A percentile compares a stretch with the other conserved stretches of the same genome.
These are phyloP conservation scores for Amblyornis subalaris DNA, from an alignment of 2,113 vertebrate species.

Conservation along the genomic window DNA sequence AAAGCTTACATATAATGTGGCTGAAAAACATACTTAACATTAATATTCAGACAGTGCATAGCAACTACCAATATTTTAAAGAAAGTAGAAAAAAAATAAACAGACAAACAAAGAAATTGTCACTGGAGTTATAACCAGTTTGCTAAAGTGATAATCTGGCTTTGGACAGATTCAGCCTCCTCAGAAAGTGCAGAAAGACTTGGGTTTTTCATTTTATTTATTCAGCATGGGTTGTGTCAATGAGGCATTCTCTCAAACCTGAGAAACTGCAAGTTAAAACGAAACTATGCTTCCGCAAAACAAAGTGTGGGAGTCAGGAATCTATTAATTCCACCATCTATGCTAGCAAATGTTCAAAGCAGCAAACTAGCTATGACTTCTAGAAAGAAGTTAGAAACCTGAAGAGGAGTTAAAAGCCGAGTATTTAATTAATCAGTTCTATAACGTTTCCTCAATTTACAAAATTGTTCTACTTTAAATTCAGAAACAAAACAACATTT, in stretches of 20 bases:
- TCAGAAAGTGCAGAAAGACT: neutral
- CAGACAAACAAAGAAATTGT: rapidly evolving
- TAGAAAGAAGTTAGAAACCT: neutral
- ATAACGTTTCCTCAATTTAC: neutral
- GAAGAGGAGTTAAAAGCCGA: neutral
- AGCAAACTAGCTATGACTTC: neutral
- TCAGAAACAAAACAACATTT: neutral
- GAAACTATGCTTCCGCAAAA: neutral
- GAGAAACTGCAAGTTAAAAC: neutral
- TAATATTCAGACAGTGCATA: neutral
- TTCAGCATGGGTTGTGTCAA: neutral
- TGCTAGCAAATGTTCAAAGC: neutral
- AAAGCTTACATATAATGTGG: neutral
- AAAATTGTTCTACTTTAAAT: neutral
- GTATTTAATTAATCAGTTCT: neutral
- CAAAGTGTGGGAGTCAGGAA: neutral
- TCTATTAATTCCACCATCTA: neutral
- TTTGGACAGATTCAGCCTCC: neutral
- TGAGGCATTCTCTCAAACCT: neutral
- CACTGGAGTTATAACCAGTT: neutral
- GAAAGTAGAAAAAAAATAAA: neutral
- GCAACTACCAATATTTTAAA: neutral
- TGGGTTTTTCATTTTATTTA: neutral
- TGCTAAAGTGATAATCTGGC: neutral
- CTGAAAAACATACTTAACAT: neutral